Evolutionary conservation across 2,797 vertebrate genomes (phyloP).

Genomic region (Lacerta agilis): DNA sequence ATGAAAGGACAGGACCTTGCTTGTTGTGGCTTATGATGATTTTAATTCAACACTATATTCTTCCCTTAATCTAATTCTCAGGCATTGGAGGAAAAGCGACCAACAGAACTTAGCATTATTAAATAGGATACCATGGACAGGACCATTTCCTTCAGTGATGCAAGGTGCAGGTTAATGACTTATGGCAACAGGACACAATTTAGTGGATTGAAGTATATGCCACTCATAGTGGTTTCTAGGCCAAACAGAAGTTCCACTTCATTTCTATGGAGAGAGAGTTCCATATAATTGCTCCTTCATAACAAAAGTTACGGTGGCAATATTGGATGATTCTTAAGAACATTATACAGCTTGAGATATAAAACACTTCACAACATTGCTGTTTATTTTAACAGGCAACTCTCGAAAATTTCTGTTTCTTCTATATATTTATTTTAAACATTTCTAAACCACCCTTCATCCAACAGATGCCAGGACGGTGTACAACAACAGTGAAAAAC

Average conservation of each 20-base stretch:
- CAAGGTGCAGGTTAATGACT: constrained; percentile 51
- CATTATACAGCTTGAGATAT: constrained; percentile 49
- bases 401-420: no score
- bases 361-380: neutral
- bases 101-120: constrained; percentile 45
- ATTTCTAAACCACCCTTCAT: no score
- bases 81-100: constrained; percentile 31
- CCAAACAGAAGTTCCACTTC: constrained; percentile 44
- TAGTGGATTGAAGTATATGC: constrained; percentile 64
- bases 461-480: no score
- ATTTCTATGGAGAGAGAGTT: constrained; percentile 49
- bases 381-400: no score
- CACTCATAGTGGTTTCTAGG: constrained; percentile 65
- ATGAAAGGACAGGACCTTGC: constrained; percentile 14
- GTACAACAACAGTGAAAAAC: no score
- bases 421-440: no score
- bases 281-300: constrained; percentile 40
- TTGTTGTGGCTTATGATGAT: constrained; percentile 24
- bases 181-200: constrained; percentile 65
- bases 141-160: constrained; percentile 35
- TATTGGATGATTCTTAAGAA: constrained; percentile 31
- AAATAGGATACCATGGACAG: neutral
- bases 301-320: constrained; percentile 10
- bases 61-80: constrained; percentile 40
- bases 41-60: neutral